Conservation (phyloP, 2,113 vertebrate genomes). For the Alethe diademata region DNA sequence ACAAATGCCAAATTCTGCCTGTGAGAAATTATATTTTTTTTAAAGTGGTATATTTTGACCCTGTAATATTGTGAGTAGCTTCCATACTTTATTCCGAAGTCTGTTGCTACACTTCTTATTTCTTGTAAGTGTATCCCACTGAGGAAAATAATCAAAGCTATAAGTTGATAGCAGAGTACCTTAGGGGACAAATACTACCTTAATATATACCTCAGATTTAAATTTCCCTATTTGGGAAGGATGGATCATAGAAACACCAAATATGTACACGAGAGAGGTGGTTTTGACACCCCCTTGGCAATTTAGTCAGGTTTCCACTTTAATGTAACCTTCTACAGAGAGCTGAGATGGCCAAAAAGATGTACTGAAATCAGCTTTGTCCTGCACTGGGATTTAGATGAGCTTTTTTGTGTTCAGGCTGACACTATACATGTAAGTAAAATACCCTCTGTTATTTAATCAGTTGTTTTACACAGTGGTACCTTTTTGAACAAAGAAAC, state of each 20-base stretch:
- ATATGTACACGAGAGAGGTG: neutral
- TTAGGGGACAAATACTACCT: neutral
- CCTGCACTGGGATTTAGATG: conserved; percentile 35
- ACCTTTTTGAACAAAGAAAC: conserved; percentile 54
- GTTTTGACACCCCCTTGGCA: neutral
- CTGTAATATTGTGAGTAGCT: neutral
- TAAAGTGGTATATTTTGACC: neutral
- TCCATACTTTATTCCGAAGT: neutral
- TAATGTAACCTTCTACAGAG: neutral
- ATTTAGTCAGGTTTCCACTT: neutral
- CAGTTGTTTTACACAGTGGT: conserved; percentile 44
- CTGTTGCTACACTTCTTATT: neutral
- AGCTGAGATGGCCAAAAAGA: neutral
- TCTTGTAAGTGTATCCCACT: neutral
- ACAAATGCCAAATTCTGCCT: neutral
- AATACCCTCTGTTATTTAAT: conserved; percentile 49
- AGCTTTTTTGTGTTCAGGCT: conserved; percentile 43
- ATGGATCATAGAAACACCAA: neutral
- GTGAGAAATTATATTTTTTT: neutral
- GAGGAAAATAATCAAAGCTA: neutral
- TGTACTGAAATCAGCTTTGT: conserved; percentile 22
- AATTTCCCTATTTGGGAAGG: neutral
- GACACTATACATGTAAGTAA: conserved; percentile 1
- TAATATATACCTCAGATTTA: neutral
- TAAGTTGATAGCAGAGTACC: neutral